Base-by-base conservation (phyloP, 2,113 vertebrate genomes). In the Poecile atricapillus region DNA sequence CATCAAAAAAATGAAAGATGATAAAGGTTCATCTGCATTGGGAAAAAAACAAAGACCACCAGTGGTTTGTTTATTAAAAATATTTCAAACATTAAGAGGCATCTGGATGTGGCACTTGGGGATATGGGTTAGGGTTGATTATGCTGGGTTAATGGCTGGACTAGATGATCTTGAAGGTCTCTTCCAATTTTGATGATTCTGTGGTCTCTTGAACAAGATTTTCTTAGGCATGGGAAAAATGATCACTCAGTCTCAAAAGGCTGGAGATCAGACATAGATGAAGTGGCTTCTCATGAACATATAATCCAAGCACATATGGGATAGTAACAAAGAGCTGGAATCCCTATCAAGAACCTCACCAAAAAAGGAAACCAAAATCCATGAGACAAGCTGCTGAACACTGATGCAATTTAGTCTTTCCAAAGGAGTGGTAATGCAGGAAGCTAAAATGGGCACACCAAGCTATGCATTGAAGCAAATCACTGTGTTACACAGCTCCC, bases 381-480 rank as follows among this genome's bases (percentile, higher is more conserved):
- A 49, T 2, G 14, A 39, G 27, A 80, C 20, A n/a, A 89, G 24
- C 16, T 74, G 46, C 19, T 74, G 15, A 47, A 63, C 27, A 10
- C 22, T 47, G 41, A 13, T 63, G 52, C 28, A 74, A 64, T 30
- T 62, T 7, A 20, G 16, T 46, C 46, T 11, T 92, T 65, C 27
- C n/a, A 31, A 43, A 58, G 50, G 18, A 70, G 22, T 1, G 19
- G 14, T 11, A 71, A 9, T 15, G 33, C 23, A 91, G 39, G 50
- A 70, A 78, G 60, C 35, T 19, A 13, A 63, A 47, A 81, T 2
- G 7, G 35, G 56, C 22, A 37, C 15, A 73, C 3, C 20, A 90
- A 88, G 30, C 25, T n/a, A 39, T 0, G 0, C 2, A n/a, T 0
- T 9, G 41, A 65, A 80, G 5, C 28, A 58, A 80, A 88, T 2